phyloP scores from a whole-genome alignment of 2,888 invertebrate species.

The Euspilapteryx auroguttella region DNA sequence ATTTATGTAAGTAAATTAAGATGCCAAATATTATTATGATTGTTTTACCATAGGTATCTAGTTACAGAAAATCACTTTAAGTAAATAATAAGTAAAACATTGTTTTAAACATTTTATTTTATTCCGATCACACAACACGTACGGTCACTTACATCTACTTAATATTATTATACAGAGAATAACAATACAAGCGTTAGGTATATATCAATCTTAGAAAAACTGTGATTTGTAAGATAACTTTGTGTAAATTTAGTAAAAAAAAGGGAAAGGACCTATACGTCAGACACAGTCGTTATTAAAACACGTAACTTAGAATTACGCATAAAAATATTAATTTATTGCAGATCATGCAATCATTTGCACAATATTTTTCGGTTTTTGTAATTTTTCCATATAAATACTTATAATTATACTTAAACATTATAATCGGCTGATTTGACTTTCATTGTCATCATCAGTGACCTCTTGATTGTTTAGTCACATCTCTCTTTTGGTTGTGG shows the following conservation, averaged over 20 bases:
- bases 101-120: conserved; percentile 11
- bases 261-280: no score
- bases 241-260: no score
- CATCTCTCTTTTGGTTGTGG: conserved; percentile 26
- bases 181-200: conserved; percentile 30
- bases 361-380: background rate
- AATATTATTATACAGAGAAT: conserved; percentile 42
- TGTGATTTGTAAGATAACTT: no score
- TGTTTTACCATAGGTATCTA: no score
- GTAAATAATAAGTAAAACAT: no score
- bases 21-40: no score
- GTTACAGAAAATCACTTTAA: no score
- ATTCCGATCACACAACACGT: conserved; percentile 23
- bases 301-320: conserved; percentile 25
- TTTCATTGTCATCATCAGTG: conserved; percentile 13
- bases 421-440: no score
- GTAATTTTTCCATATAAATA: no score
- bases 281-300: conserved; percentile 17
- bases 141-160: conserved; percentile 30
- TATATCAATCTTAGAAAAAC: conserved; percentile 3
- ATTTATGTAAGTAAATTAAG: no score
- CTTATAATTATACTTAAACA: no score
- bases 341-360: background rate
- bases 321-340: conserved; percentile 22
- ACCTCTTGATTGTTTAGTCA: conserved; percentile 27